These are phyloP conservation scores for Lepus europaeus DNA, from an alignment of 2,113 vertebrate genomes.

Conservation along the genomic window DNA sequence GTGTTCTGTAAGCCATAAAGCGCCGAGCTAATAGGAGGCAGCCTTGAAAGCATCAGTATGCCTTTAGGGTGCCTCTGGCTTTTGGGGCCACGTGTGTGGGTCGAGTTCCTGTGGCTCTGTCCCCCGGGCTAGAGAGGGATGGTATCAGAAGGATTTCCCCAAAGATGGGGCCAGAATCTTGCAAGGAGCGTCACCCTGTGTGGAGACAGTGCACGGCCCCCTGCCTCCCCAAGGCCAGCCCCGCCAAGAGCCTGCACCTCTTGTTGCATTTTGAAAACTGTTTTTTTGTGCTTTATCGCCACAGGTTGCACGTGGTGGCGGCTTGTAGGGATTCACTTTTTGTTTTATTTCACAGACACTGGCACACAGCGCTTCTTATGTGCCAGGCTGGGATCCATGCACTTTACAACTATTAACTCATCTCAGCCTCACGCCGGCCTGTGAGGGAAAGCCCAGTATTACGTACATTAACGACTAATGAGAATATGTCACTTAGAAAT, in stretches of 20 bases:
- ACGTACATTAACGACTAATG: neutral
- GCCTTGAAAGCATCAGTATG: neutral
- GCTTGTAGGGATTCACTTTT: neutral
- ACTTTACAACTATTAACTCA: constrained; percentile 64
- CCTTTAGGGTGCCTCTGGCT: constrained; percentile 17
- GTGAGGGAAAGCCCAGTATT: neutral
- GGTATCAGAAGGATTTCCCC: neutral
- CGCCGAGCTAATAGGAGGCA: neutral
- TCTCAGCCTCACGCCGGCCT: neutral
- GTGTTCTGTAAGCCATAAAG: constrained; percentile 51
- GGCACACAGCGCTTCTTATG: neutral
- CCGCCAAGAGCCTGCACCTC: neutral
- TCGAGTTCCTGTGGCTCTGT: neutral
- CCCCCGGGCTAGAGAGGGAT: neutral
- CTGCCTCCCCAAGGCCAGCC: neutral
- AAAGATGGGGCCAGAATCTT: neutral
- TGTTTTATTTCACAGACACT: constrained; percentile 38
- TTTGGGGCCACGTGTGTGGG: neutral
- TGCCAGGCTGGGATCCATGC: constrained; percentile 48
- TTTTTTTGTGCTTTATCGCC: neutral
- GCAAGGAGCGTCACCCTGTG: neutral
- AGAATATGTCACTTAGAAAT: constrained; percentile 44
- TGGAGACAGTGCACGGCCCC: neutral
- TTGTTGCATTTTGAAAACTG: neutral
- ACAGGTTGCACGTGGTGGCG: neutral